Conservation (phyloP, 2,888 invertebrate species). For the Cotesia congregata region DNA sequence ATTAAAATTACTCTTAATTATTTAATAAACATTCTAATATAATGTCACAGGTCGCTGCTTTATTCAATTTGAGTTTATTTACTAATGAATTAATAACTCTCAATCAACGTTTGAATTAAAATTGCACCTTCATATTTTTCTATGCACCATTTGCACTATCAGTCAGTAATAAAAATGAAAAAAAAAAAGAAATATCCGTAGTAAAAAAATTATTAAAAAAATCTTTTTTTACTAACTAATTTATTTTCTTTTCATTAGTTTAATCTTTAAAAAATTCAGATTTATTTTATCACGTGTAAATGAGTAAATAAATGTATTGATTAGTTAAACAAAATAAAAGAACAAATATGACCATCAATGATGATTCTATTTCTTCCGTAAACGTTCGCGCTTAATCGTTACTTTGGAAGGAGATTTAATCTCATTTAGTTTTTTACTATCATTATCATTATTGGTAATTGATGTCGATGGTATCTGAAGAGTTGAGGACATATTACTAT, state of each 20-base stretch:
- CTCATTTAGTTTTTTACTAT: slow-evolving; percentile 17
- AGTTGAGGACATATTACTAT: not conserved
- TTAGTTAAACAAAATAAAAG: not conserved
- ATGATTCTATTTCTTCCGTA: not conserved
- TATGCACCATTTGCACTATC: slow-evolving; percentile 23
- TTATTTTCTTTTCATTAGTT: not conserved
- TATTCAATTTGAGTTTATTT: slow-evolving; percentile 48
- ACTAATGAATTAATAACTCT: slow-evolving; percentile 21
- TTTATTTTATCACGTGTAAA: not conserved
- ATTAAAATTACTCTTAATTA: slow-evolving; percentile 61
- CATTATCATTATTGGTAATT: slow-evolving; percentile 15
- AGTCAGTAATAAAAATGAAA: not conserved
- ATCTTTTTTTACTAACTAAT: not conserved
- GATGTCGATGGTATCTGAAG: not conserved
- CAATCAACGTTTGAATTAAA: not conserved
- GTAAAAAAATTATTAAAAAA: slow-evolving; percentile 7
- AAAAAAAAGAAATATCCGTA: not conserved
- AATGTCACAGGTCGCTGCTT: slow-evolving; percentile 65
- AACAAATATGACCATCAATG: not conserved
- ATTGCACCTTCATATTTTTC: slow-evolving; percentile 25
- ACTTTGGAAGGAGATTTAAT: slow-evolving; percentile 7
- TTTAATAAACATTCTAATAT: slow-evolving; percentile 65
- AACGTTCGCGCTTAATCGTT: not conserved
- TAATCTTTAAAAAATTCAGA: not conserved
- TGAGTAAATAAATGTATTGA: not conserved